Conservation (phyloP, 2,888 invertebrate species). For the Ditula angustiorana region DNA sequence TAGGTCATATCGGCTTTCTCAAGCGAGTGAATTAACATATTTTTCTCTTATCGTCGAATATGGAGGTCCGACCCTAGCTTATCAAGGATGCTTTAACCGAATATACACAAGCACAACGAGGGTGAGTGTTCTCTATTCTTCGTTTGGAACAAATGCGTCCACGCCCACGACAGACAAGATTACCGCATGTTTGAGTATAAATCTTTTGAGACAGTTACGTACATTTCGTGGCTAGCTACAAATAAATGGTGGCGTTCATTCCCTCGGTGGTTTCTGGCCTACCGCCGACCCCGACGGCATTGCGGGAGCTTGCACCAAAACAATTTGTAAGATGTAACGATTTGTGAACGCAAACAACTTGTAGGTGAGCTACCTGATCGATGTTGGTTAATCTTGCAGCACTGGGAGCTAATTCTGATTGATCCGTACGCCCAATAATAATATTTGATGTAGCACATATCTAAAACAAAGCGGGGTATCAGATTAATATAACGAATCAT, state of each 20-base stretch:
- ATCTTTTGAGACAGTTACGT: constrained; percentile 78
- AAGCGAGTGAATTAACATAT: constrained; percentile 81
- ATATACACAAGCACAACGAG: constrained; percentile 69
- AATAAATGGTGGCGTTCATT: constrained; percentile 70
- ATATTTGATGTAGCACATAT: neutral
- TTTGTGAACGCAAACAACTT: constrained; percentile 22
- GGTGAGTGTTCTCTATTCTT: constrained; percentile 53
- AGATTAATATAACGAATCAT: too few species aligned
- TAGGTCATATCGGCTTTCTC: constrained; percentile 79
- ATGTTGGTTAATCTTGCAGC: neutral
- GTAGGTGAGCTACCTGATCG: neutral
- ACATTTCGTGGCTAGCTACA: constrained; percentile 74
- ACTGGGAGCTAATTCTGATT: neutral
- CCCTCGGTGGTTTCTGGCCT: constrained; percentile 59
- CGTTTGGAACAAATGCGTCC: constrained; percentile 75
- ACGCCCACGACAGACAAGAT: constrained; percentile 80
- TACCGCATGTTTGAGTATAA: constrained; percentile 78
- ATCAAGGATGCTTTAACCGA: constrained; percentile 76
- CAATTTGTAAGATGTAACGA: constrained; percentile 50
- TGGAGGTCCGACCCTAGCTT: constrained; percentile 73
- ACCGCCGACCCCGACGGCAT: constrained; percentile 55
- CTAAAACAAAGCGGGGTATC: neutral
- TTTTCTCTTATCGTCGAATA: constrained; percentile 80
- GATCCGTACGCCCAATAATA: neutral
- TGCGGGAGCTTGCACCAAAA: constrained; percentile 51